Conservation (phyloP, 2,113 vertebrate genomes). For the Ailuropoda melanoleuca region DNA sequence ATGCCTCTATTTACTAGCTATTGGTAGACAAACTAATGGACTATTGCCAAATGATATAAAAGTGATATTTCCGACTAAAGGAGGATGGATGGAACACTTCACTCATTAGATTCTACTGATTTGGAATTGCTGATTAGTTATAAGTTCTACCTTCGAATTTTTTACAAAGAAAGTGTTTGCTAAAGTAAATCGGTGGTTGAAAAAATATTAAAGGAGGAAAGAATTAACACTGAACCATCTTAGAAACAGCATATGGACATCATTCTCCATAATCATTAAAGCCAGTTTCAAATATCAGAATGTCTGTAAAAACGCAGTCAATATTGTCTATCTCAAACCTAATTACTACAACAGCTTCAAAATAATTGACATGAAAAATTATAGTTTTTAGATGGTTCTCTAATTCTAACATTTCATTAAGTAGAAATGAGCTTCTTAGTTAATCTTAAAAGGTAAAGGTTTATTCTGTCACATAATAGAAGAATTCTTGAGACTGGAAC, state of each 20-base stretch:
- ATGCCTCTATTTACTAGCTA: neutral
- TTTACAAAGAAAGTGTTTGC: conserved; percentile 9
- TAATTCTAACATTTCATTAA: neutral
- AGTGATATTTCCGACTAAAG: neutral
- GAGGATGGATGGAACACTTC: neutral
- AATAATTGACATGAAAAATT: neutral
- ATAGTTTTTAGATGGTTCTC: neutral
- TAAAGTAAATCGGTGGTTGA: neutral
- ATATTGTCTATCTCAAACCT: neutral
- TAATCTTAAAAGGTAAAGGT: neutral
- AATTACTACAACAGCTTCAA: neutral
- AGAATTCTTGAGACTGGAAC: neutral
- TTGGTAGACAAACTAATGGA: neutral
- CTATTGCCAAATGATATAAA: neutral
- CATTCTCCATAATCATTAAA: neutral
- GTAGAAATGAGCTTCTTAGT: neutral
- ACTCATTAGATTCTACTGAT: conserved; percentile 9
- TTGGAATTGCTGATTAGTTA: neutral
- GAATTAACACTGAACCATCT: neutral
- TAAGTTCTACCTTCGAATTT: neutral
- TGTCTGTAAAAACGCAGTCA: neutral
- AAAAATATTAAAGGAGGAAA: neutral
- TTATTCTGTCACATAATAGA: neutral
- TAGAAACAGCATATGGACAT: neutral
- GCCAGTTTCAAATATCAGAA: neutral